These are phyloP conservation scores for cat (Felis catus) DNA, from an alignment of 2,113 vertebrate species.

Conservation along the genomic window DNA sequence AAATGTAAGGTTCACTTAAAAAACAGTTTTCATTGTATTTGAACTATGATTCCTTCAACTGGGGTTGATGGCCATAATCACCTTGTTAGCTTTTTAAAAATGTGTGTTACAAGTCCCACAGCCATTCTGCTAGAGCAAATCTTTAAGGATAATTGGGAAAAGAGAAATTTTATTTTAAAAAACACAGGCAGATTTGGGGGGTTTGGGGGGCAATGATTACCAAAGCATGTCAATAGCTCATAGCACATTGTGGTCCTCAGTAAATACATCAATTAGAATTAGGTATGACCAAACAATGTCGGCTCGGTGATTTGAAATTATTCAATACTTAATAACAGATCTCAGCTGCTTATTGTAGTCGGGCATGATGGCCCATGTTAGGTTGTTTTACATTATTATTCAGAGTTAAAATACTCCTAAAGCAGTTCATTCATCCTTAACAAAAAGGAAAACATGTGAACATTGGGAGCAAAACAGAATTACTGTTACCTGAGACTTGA, in stretches of 20 bases:
- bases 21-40: not conserved
- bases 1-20: not conserved
- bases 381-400: not conserved
- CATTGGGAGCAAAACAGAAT: not conserved
- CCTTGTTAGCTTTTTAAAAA: not conserved
- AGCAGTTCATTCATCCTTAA: not conserved
- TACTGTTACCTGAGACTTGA: not conserved
- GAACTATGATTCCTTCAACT: not conserved
- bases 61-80: not conserved
- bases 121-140: not conserved
- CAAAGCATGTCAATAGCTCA: not conserved
- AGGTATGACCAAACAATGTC: not conserved
- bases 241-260: not conserved
- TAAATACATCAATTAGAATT: not conserved
- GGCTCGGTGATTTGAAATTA: not conserved
- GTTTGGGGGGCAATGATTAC: not conserved
- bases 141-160: not conserved
- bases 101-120: not conserved
- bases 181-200: not conserved
- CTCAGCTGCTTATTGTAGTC: no score
- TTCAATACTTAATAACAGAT: not conserved
- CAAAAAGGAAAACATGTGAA: not conserved
- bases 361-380: not conserved
- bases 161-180: not conserved
- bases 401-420: not conserved